These are phyloP conservation scores for Nestor notabilis DNA, from an alignment of 2,113 vertebrate species.

Conservation along the genomic window DNA sequence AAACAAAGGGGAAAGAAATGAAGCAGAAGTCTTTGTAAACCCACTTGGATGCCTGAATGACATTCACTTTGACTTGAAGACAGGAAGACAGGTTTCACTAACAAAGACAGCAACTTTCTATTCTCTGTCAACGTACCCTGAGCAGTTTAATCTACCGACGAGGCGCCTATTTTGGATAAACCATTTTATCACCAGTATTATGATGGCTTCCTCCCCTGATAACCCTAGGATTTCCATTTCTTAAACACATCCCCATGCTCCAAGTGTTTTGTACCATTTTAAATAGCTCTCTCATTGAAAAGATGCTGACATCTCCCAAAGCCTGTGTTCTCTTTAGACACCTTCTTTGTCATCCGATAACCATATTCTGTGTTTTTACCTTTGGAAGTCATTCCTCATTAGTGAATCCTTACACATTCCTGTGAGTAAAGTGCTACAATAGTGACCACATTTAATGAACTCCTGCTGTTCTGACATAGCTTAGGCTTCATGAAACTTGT, in stretches of 20 bases:
- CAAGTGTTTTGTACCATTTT: neutral
- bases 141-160: neutral
- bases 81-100: neutral
- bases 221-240: neutral
- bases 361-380: neutral
- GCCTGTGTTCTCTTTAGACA: neutral
- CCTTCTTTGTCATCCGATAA: neutral
- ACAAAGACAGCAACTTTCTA: neutral
- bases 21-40: neutral
- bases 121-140: neutral
- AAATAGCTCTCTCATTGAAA: neutral
- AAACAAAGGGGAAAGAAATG: neutral
- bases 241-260: neutral
- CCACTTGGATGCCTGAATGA: neutral
- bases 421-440: neutral
- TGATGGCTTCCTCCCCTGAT: neutral
- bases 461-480: constrained; percentile 9
- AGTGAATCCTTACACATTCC: neutral
- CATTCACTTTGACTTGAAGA: neutral
- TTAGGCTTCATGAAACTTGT: neutral
- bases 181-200: neutral
- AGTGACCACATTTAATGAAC: constrained; percentile 20
- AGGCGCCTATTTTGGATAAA: neutral
- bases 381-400: neutral
- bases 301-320: neutral